Conservation (phyloP, 1,140 invertebrate species). For the Bilobella aurantiaca region DNA sequence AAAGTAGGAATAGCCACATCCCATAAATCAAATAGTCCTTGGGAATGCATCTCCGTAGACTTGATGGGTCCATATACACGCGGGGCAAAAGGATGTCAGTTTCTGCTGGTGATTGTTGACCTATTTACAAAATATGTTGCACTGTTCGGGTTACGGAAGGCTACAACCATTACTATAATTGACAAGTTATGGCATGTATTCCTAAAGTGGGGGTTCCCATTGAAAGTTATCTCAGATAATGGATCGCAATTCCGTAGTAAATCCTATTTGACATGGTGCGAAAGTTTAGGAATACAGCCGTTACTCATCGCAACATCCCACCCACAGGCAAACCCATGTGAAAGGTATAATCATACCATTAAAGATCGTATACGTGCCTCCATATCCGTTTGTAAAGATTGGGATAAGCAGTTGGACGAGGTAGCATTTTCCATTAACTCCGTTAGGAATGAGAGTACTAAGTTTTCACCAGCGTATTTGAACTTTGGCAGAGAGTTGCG, state of each 20-base stretch:
- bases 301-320: conserved; percentile 38
- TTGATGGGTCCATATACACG: conserved; percentile 33
- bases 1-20: background rate
- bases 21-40: conserved; percentile 7
- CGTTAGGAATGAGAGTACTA: conserved; percentile 37
- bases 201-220: conserved; percentile 32
- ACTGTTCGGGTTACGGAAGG: conserved; percentile 23
- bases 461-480: conserved; percentile 39
- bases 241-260: conserved; percentile 33
- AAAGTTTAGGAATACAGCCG: conserved; percentile 4
- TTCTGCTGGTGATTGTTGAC: conserved; percentile 29
- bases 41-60: conserved; percentile 31
- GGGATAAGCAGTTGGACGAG: conserved; percentile 38
- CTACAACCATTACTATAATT: conserved; percentile 18
- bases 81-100: conserved; percentile 11
- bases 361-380: conserved; percentile 39
- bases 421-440: conserved; percentile 42
- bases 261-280: conserved; percentile 14
- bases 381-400: conserved; percentile 23
- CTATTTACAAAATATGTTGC: conserved; percentile 33
- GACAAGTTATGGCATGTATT: conserved; percentile 29
- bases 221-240: conserved; percentile 33
- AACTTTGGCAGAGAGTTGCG: conserved; percentile 40
- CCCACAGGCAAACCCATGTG: conserved; percentile 40
- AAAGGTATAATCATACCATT: conserved; percentile 42